phyloP scores from a whole-genome alignment of 2,797 vertebrate species.

The Acestrorhynchus altus region DNA sequence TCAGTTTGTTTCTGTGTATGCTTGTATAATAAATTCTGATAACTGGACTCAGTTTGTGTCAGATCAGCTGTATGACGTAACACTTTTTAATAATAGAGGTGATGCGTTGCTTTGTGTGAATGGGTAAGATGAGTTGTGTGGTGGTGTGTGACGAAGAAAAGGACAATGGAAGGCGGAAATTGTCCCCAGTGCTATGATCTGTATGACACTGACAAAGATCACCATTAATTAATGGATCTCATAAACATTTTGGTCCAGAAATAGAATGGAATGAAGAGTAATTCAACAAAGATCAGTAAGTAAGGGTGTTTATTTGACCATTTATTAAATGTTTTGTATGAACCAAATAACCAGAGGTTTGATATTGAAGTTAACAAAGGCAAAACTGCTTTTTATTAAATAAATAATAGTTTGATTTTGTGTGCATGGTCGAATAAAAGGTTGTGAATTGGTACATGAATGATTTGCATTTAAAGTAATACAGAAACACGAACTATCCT shows the following conservation, averaged over 20 bases:
- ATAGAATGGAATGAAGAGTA: background rate
- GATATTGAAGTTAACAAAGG: background rate
- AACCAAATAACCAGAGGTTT: background rate
- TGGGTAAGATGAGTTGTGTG: slow-evolving; percentile 16
- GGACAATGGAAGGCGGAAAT: slow-evolving; percentile 44
- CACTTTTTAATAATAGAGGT: slow-evolving; percentile 31
- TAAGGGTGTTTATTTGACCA: background rate
- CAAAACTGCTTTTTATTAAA: background rate
- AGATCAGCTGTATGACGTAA: slow-evolving; percentile 58
- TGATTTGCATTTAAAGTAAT: no score
- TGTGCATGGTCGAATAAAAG: no score
- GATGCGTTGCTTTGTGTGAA: slow-evolving; percentile 36
- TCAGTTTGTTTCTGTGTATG: slow-evolving; percentile 61
- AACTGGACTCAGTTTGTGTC: slow-evolving; percentile 57
- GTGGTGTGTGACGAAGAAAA: slow-evolving; percentile 39
- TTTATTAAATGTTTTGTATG: background rate
- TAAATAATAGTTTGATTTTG: no score
- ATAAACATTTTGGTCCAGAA: slow-evolving; percentile 35
- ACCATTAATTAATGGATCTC: slow-evolving; percentile 39
- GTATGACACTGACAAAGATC: slow-evolving; percentile 26
- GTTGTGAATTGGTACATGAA: no score
- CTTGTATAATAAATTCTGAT: slow-evolving; percentile 72
- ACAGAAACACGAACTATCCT: no score
- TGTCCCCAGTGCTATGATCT: slow-evolving; percentile 34
- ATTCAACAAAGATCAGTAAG: slow-evolving; percentile 8